Evolutionary conservation across 2,888 invertebrate species (phyloP).

Genomic region (Leptopilina syphax): DNA sequence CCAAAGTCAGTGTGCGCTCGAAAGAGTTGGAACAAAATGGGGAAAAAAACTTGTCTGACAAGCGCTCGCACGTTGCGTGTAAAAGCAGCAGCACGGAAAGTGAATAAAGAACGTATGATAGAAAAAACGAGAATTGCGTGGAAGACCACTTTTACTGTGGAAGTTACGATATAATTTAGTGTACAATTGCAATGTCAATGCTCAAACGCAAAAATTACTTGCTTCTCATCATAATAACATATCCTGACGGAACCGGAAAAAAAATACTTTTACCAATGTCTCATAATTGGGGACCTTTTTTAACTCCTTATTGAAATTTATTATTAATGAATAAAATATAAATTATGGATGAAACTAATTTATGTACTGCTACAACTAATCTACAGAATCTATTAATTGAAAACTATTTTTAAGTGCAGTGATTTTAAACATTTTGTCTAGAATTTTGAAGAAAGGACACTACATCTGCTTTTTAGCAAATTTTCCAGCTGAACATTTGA

Average conservation of each 20-base stretch:
- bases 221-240: neutral
- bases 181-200: neutral
- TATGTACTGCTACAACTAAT: too few relatives aligned
- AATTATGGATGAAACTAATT: too few relatives aligned
- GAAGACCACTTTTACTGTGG: slow-evolving; percentile 47
- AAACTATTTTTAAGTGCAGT: too few relatives aligned
- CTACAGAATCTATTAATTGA: too few relatives aligned
- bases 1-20: slow-evolving; percentile 32
- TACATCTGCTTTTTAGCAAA: too few relatives aligned
- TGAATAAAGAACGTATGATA: slow-evolving; percentile 41
- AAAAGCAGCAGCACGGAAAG: slow-evolving; percentile 46
- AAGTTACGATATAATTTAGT: slow-evolving; percentile 9
- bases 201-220: slow-evolving; percentile 3
- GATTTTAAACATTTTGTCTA: too few relatives aligned
- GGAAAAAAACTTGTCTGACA: slow-evolving; percentile 46
- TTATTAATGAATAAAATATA: too few relatives aligned
- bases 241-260: slow-evolving; percentile 3
- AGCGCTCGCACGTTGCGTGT: slow-evolving; percentile 42
- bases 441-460: too few relatives aligned
- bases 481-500: too few relatives aligned
- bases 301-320: too few relatives aligned
- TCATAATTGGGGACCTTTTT: neutral
- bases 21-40: slow-evolving; percentile 3
- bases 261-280: neutral
- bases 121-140: slow-evolving; percentile 24